Evolutionary conservation across 2,888 invertebrate genomes (phyloP), one percentile per base, ranked within the genome.

Genomic region (Parthenolecanium corni): DNA sequence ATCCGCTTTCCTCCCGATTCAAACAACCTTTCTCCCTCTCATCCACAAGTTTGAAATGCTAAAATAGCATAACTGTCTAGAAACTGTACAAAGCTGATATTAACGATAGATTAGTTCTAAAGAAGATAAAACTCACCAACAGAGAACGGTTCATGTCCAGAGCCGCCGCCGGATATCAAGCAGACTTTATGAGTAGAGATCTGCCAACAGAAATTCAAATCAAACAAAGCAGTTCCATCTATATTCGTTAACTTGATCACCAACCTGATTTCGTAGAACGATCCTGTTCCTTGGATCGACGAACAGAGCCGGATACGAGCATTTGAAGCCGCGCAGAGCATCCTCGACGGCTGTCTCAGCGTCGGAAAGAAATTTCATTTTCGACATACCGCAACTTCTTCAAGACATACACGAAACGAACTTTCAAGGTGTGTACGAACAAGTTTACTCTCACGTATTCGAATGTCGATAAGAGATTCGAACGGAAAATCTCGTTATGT

Each of bases 61-160:
- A n/a, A n/a, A n/a, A n/a, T n/a, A n/a, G n/a, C n/a, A n/a, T n/a
- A n/a, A n/a, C n/a, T n/a, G n/a, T n/a, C n/a, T n/a, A n/a, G n/a
- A n/a, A n/a, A n/a, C n/a, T n/a, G n/a, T n/a, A n/a, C n/a, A n/a
- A n/a, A n/a, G n/a, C n/a, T n/a, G n/a, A n/a, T n/a, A n/a, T n/a
- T n/a, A n/a, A n/a, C n/a, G n/a, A n/a, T n/a, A n/a, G n/a, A n/a
- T n/a, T n/a, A n/a, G n/a, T n/a, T n/a, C n/a, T n/a, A n/a, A n/a
- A n/a, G n/a, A n/a, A n/a, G n/a, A n/a, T n/a, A 14, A 18, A 12
- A 64, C 64, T 54, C 66, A 70, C 80, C 79, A 63, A 74, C 71
- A 65, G 72, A 73, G 67, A 73, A 80, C 0, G 91, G 90, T 72
- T 92, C 90, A 71, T 89, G 89, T 0, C 91, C 90, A 1, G 87